Evolutionary conservation across 2,888 invertebrate species (phyloP), one percentile per base, ranked within the genome.

Genomic region (Schizaphis graminum): DNA sequence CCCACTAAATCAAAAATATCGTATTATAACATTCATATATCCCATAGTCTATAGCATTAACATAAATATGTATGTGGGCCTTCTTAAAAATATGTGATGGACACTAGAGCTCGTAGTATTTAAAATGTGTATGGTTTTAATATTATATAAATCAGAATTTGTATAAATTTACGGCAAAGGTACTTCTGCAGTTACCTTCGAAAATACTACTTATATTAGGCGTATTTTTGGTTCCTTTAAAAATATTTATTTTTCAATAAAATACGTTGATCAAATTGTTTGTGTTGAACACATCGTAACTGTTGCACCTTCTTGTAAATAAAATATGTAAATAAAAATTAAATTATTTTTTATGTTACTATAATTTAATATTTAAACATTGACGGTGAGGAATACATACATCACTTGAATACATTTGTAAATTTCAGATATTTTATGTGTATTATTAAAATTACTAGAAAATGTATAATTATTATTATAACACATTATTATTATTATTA

Each of bases 1-100:
- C 85, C 56, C 11, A 57, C 91, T n/a, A 4, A 47, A 91, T 86
- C 84, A 91, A 91, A 85, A n/a, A 91, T 8, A 7, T 35, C 53
- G 41, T 21, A 53, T 21, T 21, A 41, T 41, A 53, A 53, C 11
- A 35, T 67, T 49, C 57, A 89, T 26, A 47, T 5, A 86, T 86
- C n/a, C 35, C 41, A 16, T 67, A n/a, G 5, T n/a, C n/a, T 67
- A n/a, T 13, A 67, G n/a, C n/a, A 86, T 28, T 44, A 13, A 47
- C 47, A 86, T 28, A 86, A 16, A 53, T n/a, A 49, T 87, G 26
- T 56, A 24, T 88, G 5, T 28, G 5, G 28, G 26, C 26, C 26
- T 2, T 77, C 3, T 21, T 77, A 11, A 77, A 49, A 41, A 53
- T 21, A 91, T 41, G 3, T 35, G 35, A 77, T 16, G 35, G 61